These are phyloP conservation scores for Sakesphorus luctuosus DNA, from an alignment of 2,113 vertebrate genomes.

Conservation along the genomic window DNA sequence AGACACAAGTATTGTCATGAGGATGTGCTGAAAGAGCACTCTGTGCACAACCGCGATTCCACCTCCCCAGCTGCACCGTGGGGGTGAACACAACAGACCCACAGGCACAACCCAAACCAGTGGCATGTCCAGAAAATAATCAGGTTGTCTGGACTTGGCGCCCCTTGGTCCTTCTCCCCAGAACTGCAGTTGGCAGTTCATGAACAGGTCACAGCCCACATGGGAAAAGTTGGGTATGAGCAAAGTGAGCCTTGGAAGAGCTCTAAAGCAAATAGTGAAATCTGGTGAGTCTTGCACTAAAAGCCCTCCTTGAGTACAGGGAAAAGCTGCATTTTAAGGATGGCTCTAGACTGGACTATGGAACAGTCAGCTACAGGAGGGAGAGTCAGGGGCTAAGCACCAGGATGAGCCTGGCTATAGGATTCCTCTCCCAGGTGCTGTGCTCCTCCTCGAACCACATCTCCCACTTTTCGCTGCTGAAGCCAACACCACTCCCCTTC, in stretches of 20 bases:
- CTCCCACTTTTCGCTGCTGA: rapidly evolving
- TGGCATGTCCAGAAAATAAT: background rate
- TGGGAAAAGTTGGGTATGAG: background rate
- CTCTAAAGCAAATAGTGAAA: background rate
- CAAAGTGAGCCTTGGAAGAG: rapidly evolving
- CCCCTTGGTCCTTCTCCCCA: background rate
- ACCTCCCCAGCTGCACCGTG: rapidly evolving
- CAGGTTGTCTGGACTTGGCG: background rate
- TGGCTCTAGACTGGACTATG: background rate
- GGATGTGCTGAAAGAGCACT: rapidly evolving
- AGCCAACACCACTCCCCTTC: background rate
- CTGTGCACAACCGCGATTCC: rapidly evolving
- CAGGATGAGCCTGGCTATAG: background rate
- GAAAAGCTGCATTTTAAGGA: background rate
- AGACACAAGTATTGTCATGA: background rate
- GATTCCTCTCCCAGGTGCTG: rapidly evolving
- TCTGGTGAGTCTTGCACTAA: background rate
- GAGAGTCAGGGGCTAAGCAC: rapidly evolving
- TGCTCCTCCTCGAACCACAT: rapidly evolving
- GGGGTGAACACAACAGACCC: background rate
- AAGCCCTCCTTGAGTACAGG: rapidly evolving
- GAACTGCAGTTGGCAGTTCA: background rate
- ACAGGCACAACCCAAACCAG: background rate
- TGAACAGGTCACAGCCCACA: rapidly evolving
- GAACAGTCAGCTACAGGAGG: background rate